These are phyloP conservation scores for Cyanistes caeruleus DNA, from an alignment of 2,113 vertebrate genomes.

Conservation along the genomic window DNA sequence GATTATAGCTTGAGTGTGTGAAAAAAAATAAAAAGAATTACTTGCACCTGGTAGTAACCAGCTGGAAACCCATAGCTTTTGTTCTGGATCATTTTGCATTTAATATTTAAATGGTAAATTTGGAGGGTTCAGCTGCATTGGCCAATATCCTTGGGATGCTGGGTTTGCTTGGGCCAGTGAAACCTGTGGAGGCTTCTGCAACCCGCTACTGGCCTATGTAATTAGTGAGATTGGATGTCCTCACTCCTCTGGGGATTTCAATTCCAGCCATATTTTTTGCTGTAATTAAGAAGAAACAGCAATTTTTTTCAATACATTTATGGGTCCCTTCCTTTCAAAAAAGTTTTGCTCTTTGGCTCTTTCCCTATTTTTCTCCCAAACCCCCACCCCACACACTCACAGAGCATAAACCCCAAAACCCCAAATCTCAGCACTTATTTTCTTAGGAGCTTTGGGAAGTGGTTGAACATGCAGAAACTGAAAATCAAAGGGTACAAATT, in stretches of 20 bases:
- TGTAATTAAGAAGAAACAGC: neutral
- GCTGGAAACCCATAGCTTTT: neutral
- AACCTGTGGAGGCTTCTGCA: neutral
- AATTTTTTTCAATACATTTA: neutral
- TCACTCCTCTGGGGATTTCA: neutral
- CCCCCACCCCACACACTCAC: too few relatives aligned
- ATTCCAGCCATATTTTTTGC: neutral
- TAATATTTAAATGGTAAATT: neutral
- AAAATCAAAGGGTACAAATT: neutral
- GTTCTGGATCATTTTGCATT: neutral
- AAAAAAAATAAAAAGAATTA: neutral
- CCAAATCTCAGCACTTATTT: neutral
- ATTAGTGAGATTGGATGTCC: neutral
- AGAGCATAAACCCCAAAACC: neutral
- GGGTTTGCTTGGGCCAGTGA: neutral
- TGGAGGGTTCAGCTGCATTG: neutral
- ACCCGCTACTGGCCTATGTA: neutral
- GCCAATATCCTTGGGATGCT: neutral
- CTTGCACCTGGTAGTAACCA: neutral
- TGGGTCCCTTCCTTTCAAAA: neutral
- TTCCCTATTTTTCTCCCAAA: neutral
- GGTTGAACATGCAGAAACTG: neutral
- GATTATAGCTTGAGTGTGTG: neutral
- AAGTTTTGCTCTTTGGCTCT: neutral
- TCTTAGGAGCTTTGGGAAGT: neutral